Base-by-base conservation (phyloP, 2,888 invertebrate genomes). In the Diachrysia chrysitis region DNA sequence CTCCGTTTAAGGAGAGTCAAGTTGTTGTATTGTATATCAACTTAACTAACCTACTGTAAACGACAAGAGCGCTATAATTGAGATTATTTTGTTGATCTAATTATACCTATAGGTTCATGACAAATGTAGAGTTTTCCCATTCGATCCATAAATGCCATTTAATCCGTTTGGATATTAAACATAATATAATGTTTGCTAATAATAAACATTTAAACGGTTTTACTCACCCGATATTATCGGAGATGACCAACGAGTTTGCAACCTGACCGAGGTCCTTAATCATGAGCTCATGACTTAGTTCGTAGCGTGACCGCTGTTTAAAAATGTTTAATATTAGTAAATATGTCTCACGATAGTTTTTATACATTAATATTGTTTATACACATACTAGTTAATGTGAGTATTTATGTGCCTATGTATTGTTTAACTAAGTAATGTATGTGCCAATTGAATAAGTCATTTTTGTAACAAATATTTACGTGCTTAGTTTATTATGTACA, bases 361-460 rank as follows among this genome's bases (percentile, higher is more conserved):
- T n/a, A 37, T 12, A 37, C 25, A 25, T 5, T 2, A 25, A 25
- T 5, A 25, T 25, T 25, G 25, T 25, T 25, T 10, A 10, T 32
- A 32, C 32, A 32, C 32, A 4, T 29, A 29, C 29, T 29, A 29
- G 29, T 29, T 29, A 9, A 48, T 16, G 7, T 48, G 9, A 48
- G 9, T 48, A 5, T 48, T 19, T 10, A 21, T 21, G 21, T 23
- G 21, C 12, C 19, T 6, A 23, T 53, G n/a, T n/a, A n/a, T n/a
- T n/a, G n/a, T n/a, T 75, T 69, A 73, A 66, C 59, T 68, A 70
- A 76, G 68, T 83, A 82, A 83, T 79, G 75, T 79, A 85, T 87
- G 87, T 88, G 89, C 89, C 88, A 89, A 87, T 80, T 73, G 66
- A 83, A 75, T 81, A 82, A 87, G 86, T 87, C 82, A 84, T 74